A percentile compares a stretch with the other conserved stretches of the same genome.
phyloP scores from a whole-genome alignment of 2,888 invertebrate species.

The Xestobium rufovillosum region DNA sequence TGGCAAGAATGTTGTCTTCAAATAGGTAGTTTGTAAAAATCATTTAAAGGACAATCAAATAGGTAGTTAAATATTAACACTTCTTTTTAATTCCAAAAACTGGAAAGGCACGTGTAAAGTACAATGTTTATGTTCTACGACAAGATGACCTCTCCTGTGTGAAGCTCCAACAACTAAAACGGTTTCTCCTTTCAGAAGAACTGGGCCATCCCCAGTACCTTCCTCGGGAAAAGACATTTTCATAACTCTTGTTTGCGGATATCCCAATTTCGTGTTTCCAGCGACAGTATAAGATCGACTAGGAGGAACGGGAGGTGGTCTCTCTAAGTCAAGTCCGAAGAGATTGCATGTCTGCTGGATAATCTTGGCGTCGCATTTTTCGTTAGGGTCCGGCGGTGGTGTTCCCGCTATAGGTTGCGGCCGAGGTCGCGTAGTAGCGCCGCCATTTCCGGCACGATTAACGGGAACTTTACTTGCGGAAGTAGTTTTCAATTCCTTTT shows the following conservation, averaged over 20 bases:
- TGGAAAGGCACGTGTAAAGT: slow-evolving; percentile 76
- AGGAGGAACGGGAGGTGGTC: slow-evolving; percentile 87
- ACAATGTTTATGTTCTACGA: slow-evolving; percentile 68
- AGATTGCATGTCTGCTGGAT: slow-evolving; percentile 86
- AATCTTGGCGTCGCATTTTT: slow-evolving; percentile 81
- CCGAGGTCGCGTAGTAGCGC: slow-evolving; percentile 57
- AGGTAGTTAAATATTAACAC: slow-evolving; percentile 41
- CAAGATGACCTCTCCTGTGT: slow-evolving; percentile 74
- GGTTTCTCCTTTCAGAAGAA: slow-evolving; percentile 72
- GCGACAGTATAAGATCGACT: slow-evolving; percentile 84
- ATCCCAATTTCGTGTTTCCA: slow-evolving; percentile 83
- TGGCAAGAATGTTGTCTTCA: too few species aligned
- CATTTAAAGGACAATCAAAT: too few species aligned
- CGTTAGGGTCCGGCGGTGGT: slow-evolving; percentile 71
- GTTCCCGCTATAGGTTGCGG: slow-evolving; percentile 89
- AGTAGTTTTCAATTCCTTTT: slow-evolving; percentile 26
- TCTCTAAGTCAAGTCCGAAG: slow-evolving; percentile 83
- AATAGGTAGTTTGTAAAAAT: too few species aligned
- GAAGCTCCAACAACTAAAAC: slow-evolving; percentile 87
- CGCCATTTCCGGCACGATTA: slow-evolving; percentile 41
- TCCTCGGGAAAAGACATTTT: slow-evolving; percentile 73
- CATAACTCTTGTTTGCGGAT: slow-evolving; percentile 88
- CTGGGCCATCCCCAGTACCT: slow-evolving; percentile 49
- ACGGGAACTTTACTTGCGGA: slow-evolving; percentile 22
- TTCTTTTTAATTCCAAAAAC: slow-evolving; percentile 65